Conservation (phyloP, 2,888 invertebrate species). For the Aproaerema taeniolella region DNA sequence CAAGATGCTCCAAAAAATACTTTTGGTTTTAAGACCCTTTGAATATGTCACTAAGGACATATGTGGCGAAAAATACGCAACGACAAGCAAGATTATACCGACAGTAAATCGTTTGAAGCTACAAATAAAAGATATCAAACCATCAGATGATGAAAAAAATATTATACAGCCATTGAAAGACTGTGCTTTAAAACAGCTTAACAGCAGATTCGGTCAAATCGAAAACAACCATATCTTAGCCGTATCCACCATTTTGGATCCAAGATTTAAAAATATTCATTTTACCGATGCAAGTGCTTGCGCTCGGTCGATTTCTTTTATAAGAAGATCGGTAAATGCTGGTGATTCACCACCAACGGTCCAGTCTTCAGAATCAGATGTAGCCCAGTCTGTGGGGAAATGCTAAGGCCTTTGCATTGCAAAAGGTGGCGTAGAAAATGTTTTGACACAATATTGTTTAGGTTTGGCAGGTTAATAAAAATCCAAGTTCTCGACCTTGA, state of each 20-base stretch:
- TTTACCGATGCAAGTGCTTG: conserved; percentile 20
- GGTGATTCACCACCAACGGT: neutral
- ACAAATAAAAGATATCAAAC: too few species aligned
- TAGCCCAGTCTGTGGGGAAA: too few species aligned
- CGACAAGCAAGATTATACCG: conserved; percentile 8
- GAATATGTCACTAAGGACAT: conserved; percentile 14
- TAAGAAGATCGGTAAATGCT: too few species aligned
- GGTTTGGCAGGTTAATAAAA: too few species aligned
- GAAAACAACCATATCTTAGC: neutral
- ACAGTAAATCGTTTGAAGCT: conserved; percentile 8
- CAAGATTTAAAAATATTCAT: conserved; percentile 32
- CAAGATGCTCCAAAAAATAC: neutral
- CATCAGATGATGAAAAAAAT: conserved; percentile 12
- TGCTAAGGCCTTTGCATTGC: too few species aligned
- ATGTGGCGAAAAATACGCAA: conserved; percentile 10
- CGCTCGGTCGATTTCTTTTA: too few species aligned
- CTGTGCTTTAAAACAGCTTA: too few species aligned
- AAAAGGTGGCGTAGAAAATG: too few species aligned
- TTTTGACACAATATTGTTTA: too few species aligned
- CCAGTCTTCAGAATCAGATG: neutral
- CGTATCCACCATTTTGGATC: conserved; percentile 22
- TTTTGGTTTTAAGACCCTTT: conserved; percentile 9
- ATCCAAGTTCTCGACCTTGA: too few species aligned
- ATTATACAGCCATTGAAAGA: conserved; percentile 8
- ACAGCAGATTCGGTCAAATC: neutral